phyloP scores from a whole-genome alignment of 2,797 vertebrate genomes.

The Enteromius anoplus region DNA sequence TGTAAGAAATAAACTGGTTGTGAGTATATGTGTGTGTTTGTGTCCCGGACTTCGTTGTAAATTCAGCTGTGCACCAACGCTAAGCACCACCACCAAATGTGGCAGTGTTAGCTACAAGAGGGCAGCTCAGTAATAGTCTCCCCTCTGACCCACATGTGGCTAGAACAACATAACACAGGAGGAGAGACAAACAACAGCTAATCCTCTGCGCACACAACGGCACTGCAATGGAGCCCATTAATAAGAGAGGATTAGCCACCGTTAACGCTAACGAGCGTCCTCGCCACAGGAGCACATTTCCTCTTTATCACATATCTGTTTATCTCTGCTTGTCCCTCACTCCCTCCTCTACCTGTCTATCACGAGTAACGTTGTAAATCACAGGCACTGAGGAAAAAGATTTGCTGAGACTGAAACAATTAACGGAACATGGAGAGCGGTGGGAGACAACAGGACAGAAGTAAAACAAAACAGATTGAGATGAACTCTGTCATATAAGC shows the following conservation, averaged over 20 bases:
- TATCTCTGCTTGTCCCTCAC: slow-evolving; percentile 28
- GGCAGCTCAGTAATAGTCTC: slow-evolving; percentile 37
- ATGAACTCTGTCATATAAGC: neutral
- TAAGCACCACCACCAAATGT: slow-evolving; percentile 23
- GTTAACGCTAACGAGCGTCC: slow-evolving; percentile 42
- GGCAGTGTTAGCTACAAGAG: slow-evolving; percentile 1
- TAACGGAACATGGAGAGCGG: slow-evolving; percentile 1
- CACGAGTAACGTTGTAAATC: neutral
- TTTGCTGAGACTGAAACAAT: slow-evolving; percentile 14
- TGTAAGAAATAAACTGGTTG: slow-evolving; percentile 45
- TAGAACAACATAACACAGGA: slow-evolving; percentile 44
- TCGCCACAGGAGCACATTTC: slow-evolving; percentile 43
- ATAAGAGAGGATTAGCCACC: slow-evolving; percentile 45
- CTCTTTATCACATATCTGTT: slow-evolving; percentile 39
- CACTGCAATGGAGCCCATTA: slow-evolving; percentile 44
- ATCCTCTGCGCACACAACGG: slow-evolving; percentile 40
- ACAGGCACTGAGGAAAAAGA: slow-evolving; percentile 10
- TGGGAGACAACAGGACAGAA: neutral
- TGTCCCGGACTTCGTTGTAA: slow-evolving; percentile 16
- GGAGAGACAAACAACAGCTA: slow-evolving; percentile 52
- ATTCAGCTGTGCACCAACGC: slow-evolving; percentile 7
- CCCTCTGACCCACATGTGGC: slow-evolving; percentile 37
- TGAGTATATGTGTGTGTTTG: slow-evolving; percentile 29
- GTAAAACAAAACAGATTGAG: slow-evolving; percentile 2
- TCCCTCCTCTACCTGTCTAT: slow-evolving; percentile 16